phyloP scores from a whole-genome alignment of 2,113 vertebrate genomes.

The Tapirus terrestris region DNA sequence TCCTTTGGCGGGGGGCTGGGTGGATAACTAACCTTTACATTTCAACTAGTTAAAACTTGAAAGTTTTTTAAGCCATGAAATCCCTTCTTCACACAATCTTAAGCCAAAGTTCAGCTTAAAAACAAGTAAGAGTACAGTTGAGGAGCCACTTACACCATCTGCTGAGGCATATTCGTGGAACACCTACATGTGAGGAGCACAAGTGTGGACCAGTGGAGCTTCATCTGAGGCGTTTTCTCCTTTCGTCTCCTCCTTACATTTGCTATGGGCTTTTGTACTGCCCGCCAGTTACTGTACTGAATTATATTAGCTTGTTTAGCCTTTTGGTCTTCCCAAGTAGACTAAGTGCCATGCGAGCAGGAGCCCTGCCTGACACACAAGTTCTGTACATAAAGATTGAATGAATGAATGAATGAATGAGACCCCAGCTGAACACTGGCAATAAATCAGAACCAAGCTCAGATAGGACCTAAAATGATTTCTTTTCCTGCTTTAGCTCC shows the following conservation, averaged over 20 bases:
- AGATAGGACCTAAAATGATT: not conserved
- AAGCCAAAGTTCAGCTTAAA: not conserved
- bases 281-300: not conserved
- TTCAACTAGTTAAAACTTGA: constrained; percentile 33
- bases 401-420: not conserved
- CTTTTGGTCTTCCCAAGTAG: not conserved
- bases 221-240: not conserved
- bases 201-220: rapidly evolving
- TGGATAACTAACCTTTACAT: not conserved
- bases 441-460: not conserved
- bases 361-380: not conserved
- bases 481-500: not conserved
- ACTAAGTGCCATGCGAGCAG: not conserved
- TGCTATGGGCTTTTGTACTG: not conserved
- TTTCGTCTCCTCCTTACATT: not conserved
- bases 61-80: not conserved
- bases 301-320: not conserved
- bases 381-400: not conserved
- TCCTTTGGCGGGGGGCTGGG: not conserved
- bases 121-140: not conserved
- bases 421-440: not conserved
- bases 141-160: not conserved
- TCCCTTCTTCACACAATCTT: not conserved
- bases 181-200: not conserved
- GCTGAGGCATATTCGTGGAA: not conserved